Conservation (phyloP, 2,113 vertebrate species). For the Nyctibius bracteatus region DNA sequence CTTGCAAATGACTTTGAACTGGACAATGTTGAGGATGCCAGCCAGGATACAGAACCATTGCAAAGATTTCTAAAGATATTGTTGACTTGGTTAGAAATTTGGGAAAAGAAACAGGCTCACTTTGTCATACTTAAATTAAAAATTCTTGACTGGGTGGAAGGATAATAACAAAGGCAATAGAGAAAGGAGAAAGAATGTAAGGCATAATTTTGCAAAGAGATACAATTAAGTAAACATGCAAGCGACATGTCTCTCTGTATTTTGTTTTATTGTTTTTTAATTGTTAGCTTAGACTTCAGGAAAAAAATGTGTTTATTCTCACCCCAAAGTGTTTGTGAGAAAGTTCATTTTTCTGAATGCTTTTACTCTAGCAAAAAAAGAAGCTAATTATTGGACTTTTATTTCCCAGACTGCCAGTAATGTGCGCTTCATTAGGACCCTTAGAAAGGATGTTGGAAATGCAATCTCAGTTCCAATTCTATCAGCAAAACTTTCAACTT, state of each 20-base stretch:
- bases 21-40: not conserved
- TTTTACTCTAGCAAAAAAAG: not conserved
- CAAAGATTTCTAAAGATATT: not conserved
- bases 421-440: not conserved
- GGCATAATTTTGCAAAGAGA: not conserved
- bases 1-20: not conserved
- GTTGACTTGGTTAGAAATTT: not conserved
- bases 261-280: not conserved
- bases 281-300: not conserved
- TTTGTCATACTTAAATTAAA: not conserved
- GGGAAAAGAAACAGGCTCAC: not conserved
- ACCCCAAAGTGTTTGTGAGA: not conserved
- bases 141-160: not conserved
- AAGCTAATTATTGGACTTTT: not conserved
- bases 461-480: not conserved
- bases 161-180: not conserved
- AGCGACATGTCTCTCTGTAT: fast-evolving
- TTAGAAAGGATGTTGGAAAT: not conserved
- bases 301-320: not conserved
- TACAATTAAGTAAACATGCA: not conserved
- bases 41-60: not conserved
- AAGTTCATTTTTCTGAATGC: not conserved
- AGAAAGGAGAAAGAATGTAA: not conserved
- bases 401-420: not conserved
- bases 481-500: not conserved